These are phyloP conservation scores for Himantopus leucocephalus DNA, from an alignment of 2,113 vertebrate species.

Conservation along the genomic window DNA sequence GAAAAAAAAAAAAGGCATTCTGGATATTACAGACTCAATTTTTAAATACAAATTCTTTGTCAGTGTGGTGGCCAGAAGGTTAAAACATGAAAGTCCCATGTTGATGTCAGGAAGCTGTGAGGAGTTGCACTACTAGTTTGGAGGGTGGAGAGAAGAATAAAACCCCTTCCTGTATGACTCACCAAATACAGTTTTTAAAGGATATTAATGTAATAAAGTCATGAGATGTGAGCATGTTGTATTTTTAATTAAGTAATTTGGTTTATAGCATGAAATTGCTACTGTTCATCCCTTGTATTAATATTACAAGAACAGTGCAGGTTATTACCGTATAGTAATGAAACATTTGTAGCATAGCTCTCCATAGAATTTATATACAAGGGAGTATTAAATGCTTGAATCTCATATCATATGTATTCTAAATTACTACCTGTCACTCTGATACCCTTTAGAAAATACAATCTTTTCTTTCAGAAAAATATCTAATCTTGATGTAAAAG, in stretches of 20 bases:
- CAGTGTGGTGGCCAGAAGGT: background rate
- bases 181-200: background rate
- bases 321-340: background rate
- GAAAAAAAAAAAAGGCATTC: background rate
- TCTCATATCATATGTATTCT: background rate
- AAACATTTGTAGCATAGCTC: background rate
- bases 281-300: background rate
- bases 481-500: background rate
- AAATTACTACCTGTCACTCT: background rate
- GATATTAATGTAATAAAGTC: background rate
- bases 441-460: background rate
- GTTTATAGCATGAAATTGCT: background rate
- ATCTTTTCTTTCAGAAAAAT: background rate
- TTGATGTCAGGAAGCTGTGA: background rate
- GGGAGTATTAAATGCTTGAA: background rate
- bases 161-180: background rate
- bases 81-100: background rate
- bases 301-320: background rate
- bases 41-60: background rate
- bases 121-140: background rate
- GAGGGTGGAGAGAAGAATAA: background rate
- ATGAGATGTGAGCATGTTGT: background rate
- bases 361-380: background rate
- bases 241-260: conserved; percentile 11
- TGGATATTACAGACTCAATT: background rate